phyloP scores from a whole-genome alignment of 2,888 invertebrate genomes.

The Apeira syringaria region DNA sequence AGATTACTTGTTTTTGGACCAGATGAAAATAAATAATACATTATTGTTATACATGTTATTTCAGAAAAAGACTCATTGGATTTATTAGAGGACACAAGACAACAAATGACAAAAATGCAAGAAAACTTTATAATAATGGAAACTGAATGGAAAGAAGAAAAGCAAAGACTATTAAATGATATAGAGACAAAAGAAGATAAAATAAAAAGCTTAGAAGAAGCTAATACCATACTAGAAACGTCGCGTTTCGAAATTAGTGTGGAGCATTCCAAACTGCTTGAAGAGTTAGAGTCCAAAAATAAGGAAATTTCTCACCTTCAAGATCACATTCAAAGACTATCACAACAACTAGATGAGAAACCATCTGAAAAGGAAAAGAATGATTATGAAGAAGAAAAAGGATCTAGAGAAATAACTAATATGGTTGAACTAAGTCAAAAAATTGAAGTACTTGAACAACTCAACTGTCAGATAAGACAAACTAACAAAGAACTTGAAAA shows the following conservation, averaged over 20 bases:
- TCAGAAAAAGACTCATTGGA: conserved; percentile 87
- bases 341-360: conserved; percentile 34
- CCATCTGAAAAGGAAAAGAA: conserved; percentile 45
- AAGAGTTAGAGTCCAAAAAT: conserved; percentile 78
- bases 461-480: conserved; percentile 78
- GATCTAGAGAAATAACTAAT: conserved; percentile 72
- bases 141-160: conserved; percentile 87
- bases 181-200: conserved; percentile 82
- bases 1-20: too few species aligned
- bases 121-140: conserved; percentile 89
- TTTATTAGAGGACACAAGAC: conserved; percentile 90
- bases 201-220: conserved; percentile 82
- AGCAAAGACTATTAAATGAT: conserved; percentile 78
- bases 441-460: conserved; percentile 77
- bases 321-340: conserved; percentile 51
- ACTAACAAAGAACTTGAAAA: conserved; percentile 81
- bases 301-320: conserved; percentile 64
- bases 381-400: conserved; percentile 83
- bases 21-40: neutral
- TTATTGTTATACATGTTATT: conserved; percentile 26
- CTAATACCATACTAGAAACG: conserved; percentile 77
- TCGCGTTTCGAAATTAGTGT: conserved; percentile 77
- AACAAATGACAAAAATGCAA: conserved; percentile 92
- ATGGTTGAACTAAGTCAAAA: conserved; percentile 74
- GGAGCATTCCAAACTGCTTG: conserved; percentile 78